These are phyloP conservation scores for Pao palembangensis DNA, from an alignment of 2,113 vertebrate genomes.

Conservation along the genomic window DNA sequence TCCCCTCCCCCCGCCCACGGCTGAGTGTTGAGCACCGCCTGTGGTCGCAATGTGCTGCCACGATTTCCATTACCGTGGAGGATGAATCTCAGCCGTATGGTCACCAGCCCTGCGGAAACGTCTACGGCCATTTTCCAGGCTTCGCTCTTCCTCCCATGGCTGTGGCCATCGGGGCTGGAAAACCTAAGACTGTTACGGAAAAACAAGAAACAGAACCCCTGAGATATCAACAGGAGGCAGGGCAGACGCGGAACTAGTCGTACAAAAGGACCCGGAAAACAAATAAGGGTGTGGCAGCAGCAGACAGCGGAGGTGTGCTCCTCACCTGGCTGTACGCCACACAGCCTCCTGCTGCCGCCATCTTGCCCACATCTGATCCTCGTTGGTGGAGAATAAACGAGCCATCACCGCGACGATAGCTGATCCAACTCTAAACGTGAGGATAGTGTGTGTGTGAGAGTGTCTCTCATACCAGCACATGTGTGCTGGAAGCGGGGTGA, in stretches of 20 bases:
- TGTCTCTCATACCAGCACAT: neutral
- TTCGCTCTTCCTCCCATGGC: constrained; percentile 25
- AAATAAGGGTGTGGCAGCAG: constrained; percentile 60
- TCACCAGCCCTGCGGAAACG: constrained; percentile 19
- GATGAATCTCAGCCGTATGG: constrained; percentile 16
- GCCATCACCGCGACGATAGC: too few relatives aligned
- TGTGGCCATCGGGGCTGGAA: constrained; percentile 27
- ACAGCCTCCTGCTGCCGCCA: constrained; percentile 37
- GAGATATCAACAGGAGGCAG: constrained; percentile 54
- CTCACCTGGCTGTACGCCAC: constrained; percentile 70
- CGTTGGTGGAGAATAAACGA: neutral
- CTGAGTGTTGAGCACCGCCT: constrained; percentile 45
- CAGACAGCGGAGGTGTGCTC: constrained; percentile 54
- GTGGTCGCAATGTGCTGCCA: constrained; percentile 38
- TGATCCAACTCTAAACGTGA: neutral
- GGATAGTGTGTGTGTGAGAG: neutral
- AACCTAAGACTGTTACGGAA: constrained; percentile 27
- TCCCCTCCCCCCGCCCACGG: constrained; percentile 54
- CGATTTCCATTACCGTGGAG: constrained; percentile 26
- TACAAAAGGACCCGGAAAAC: constrained; percentile 18
- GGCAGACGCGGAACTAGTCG: constrained; percentile 17
- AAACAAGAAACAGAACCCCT: constrained; percentile 12
- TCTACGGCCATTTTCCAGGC: constrained; percentile 39
- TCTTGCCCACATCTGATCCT: neutral
- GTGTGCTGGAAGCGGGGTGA: constrained; percentile 14